phyloP scores from a whole-genome alignment of 2,888 invertebrate genomes.

The Cryptosula pallasiana region DNA sequence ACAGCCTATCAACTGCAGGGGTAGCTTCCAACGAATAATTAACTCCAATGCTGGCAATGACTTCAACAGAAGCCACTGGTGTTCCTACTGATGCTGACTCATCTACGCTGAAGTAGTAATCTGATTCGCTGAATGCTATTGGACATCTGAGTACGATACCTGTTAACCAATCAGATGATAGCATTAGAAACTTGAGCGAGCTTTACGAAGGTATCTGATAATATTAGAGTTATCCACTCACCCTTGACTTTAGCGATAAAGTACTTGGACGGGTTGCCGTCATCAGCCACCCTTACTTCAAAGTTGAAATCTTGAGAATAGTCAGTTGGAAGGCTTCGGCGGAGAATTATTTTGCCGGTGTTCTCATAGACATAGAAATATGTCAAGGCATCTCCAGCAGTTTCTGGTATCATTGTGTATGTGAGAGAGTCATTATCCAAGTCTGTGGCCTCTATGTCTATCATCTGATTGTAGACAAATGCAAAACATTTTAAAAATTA shows the following conservation, averaged over 20 bases:
- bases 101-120: neutral
- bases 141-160: conserved; percentile 10
- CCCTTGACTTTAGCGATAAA: neutral
- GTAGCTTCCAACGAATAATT: neutral
- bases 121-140: neutral
- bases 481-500: neutral
- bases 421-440: conserved; percentile 23
- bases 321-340: neutral
- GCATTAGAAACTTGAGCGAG: too few species aligned
- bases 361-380: conserved; percentile 18
- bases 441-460: conserved; percentile 19
- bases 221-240: too few species aligned
- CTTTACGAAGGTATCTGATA: too few species aligned
- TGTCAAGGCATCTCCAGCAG: neutral
- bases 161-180: too few species aligned
- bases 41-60: neutral
- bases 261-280: conserved; percentile 8
- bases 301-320: neutral
- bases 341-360: neutral
- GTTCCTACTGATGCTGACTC: neutral
- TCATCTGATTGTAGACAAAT: neutral
- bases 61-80: neutral
- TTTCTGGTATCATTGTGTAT: conserved; percentile 14
- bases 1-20: neutral
- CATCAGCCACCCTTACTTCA: conserved; percentile 6